These are phyloP conservation scores for Callipepla californica DNA, from an alignment of 2,113 vertebrate species.

Conservation along the genomic window DNA sequence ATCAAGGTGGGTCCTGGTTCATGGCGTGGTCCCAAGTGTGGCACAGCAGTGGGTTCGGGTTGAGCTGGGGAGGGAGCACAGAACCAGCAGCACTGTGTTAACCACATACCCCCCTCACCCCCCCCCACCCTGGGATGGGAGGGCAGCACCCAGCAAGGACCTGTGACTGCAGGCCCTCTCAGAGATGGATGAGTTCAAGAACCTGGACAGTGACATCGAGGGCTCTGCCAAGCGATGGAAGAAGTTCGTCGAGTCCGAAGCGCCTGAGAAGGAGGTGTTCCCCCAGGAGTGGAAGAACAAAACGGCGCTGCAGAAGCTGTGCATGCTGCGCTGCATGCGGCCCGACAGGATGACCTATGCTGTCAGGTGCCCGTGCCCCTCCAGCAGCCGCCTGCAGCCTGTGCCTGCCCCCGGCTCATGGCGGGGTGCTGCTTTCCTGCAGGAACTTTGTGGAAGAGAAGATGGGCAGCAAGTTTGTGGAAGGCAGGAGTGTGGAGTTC, in stretches of 20 bases:
- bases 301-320: slow-evolving; percentile 78
- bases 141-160: not conserved
- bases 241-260: slow-evolving; percentile 80
- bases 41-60: accelerated
- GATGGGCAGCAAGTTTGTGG: slow-evolving; percentile 81
- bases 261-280: slow-evolving; percentile 78
- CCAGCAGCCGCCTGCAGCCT: not conserved
- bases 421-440: not conserved
- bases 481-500: slow-evolving; percentile 77
- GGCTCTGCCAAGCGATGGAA: slow-evolving; percentile 81
- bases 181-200: slow-evolving; percentile 80
- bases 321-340: slow-evolving; percentile 79
- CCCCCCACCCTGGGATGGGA: too few relatives aligned
- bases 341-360: slow-evolving; percentile 83
- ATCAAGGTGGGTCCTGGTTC: slow-evolving; percentile 71
- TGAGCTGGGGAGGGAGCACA: not conserved
- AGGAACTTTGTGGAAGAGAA: slow-evolving; percentile 84
- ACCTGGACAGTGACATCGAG: slow-evolving; percentile 79
- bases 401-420: accelerated
- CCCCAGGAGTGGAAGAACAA: slow-evolving; percentile 84
- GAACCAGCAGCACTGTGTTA: not conserved
- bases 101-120: too few relatives aligned
- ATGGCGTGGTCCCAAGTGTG: accelerated
- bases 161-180: slow-evolving; percentile 71
- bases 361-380: slow-evolving; percentile 42